Base-by-base conservation (phyloP, 2,888 invertebrate species). In the Colletes collaris region DNA sequence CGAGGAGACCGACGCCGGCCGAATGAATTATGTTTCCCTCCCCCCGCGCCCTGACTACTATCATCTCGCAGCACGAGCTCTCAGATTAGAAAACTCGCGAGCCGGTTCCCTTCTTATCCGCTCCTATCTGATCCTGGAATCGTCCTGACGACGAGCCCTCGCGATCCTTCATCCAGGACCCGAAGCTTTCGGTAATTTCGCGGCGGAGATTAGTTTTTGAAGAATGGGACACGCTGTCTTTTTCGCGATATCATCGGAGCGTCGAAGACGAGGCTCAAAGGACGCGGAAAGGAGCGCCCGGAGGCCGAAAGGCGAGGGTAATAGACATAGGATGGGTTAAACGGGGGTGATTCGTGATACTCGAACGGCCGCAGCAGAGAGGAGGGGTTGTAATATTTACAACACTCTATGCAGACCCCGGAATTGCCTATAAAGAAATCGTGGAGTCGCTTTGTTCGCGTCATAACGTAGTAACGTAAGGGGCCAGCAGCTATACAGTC, bases 391-490 rank as follows among this genome's bases (percentile, higher is more conserved):
- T 87, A 88, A 91, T 92, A 92, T 92, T 92, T 92, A 91, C 91
- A 91, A 89, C 89, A 87, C 88, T 89, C 89, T 87, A 89, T 88
- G 90, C 89, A 89, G 90, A 89, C 85, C 89, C 89, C 88, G 92
- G 91, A 92, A 92, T 92, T 92, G 93, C 92, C 92, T 92, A 92
- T 92, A 92, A 92, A 92, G 92, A 92, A 92, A 92, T 92, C 90
- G 91, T 87, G 86, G 87, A 90, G 89, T 91, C 91, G 91, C 91
- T 92, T 92, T 92, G 92, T 92, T 92, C 92, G 91, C 91, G 91
- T 92, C 92, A 92, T 92, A 92, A 92, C 92, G 90, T 90, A 90
- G 91, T 91, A 91, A 92, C 89, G 90, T 90, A 91, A 91, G 88
- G 87, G 87, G 88, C 87, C 86, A 87, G 87, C 83, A 87, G 89